A percentile compares a stretch with the other conserved stretches of the same genome.
These are phyloP conservation scores for Invenusta paracnida DNA, from an alignment of 2,888 invertebrate genomes.

Conservation along the genomic window DNA sequence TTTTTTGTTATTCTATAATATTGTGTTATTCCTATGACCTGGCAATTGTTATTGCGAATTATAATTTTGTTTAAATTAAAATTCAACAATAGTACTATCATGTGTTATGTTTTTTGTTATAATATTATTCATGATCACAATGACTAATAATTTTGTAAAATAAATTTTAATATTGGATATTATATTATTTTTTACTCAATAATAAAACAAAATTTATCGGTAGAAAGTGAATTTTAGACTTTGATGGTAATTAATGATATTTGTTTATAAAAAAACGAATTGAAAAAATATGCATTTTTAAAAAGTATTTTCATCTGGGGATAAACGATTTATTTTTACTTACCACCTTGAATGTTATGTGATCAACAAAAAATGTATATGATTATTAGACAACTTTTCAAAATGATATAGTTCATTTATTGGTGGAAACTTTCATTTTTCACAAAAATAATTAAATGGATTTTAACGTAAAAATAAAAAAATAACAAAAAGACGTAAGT, in stretches of 20 bases:
- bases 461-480: conserved; percentile 21
- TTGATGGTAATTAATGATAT: neutral
- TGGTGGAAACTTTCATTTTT: neutral
- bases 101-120: neutral
- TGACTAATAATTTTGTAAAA: conserved; percentile 28
- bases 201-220: neutral
- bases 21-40: conserved; percentile 17
- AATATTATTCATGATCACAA: neutral
- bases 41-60: neutral
- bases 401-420: conserved; percentile 1
- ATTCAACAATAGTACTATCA: neutral
- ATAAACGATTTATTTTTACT: conserved; percentile 2
- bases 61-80: conserved; percentile 19
- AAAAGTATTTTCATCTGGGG: conserved; percentile 23
- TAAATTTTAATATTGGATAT: conserved; percentile 4
- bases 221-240: conserved; percentile 11
- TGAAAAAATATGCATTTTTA: conserved; percentile 17
- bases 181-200: neutral
- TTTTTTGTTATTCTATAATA: conserved; percentile 1
- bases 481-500: conserved; percentile 8
- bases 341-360: conserved; percentile 16
- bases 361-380: conserved; percentile 17
- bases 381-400: conserved; percentile 1
- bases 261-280: neutral
- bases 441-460: conserved; percentile 14